A percentile compares a stretch with the other conserved stretches of the same genome.
These are phyloP conservation scores for Jordanella pulchra DNA, from an alignment of 2,797 vertebrate species.

Conservation along the genomic window DNA sequence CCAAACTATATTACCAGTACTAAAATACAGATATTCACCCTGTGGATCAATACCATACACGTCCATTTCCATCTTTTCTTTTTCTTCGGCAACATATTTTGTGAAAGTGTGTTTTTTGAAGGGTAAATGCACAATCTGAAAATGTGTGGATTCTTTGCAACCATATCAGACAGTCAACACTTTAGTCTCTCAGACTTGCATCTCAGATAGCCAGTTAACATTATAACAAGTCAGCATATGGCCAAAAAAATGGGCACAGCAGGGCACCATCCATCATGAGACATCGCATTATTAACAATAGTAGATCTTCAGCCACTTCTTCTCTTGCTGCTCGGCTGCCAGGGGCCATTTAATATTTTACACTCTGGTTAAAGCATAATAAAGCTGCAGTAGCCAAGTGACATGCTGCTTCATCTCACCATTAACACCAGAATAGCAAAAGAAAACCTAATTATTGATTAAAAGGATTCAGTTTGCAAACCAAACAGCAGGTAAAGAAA, in stretches of 20 bases:
- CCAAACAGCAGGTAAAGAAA: neutral
- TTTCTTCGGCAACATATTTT: neutral
- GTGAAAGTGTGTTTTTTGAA: neutral
- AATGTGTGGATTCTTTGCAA: neutral
- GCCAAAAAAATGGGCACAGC: neutral
- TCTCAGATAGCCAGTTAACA: neutral
- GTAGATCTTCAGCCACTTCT: neutral
- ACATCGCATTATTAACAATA: neutral
- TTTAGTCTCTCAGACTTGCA: neutral
- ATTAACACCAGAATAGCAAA: neutral
- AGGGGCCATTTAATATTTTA: constrained; percentile 6
- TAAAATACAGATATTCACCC: neutral
- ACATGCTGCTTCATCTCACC: neutral
- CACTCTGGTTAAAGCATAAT: constrained; percentile 1
- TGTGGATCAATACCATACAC: neutral
- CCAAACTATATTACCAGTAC: neutral
- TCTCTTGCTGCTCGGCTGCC: neutral
- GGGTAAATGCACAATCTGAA: neutral
- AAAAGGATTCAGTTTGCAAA: neutral
- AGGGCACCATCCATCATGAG: neutral
- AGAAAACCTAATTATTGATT: neutral
- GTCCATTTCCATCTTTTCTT: neutral
- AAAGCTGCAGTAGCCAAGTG: neutral
- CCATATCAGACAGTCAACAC: neutral
- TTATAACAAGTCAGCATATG: neutral